phyloP scores from a whole-genome alignment of 2,797 vertebrate genomes.

The Dendrocincla tyrannina region DNA sequence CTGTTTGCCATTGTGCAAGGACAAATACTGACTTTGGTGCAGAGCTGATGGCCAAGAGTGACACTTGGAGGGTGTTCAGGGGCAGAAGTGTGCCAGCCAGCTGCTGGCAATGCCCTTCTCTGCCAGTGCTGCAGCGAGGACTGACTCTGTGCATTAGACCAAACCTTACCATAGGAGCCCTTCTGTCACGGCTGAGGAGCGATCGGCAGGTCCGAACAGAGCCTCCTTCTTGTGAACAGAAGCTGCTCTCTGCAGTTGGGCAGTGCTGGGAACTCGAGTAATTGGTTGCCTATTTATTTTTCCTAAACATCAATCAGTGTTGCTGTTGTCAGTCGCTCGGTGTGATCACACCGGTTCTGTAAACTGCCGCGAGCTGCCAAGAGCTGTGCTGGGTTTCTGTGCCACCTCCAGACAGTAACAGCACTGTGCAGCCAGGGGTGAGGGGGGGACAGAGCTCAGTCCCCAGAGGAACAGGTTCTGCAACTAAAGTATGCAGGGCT shows the following conservation, averaged over 20 bases:
- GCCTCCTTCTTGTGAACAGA: not conserved
- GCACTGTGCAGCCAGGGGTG: not conserved
- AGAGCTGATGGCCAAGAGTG: not conserved
- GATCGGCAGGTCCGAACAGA: not conserved
- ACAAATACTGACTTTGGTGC: slow-evolving; percentile 38
- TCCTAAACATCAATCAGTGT: not conserved
- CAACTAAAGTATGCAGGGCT: not conserved
- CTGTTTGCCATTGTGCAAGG: slow-evolving; percentile 21
- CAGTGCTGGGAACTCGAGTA: slow-evolving; percentile 21
- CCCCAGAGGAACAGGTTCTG: slow-evolving; percentile 23
- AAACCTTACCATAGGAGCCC: not conserved
- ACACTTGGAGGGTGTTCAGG: not conserved
- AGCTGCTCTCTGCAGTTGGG: not conserved
- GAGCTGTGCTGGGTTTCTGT: not conserved
- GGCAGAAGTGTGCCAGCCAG: not conserved
- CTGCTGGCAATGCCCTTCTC: not conserved
- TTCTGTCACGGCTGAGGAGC: not conserved
- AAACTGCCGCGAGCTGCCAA: not conserved
- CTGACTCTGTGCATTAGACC: not conserved
- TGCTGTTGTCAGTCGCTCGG: not conserved
- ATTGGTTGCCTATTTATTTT: slow-evolving; percentile 23
- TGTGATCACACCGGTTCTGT: slow-evolving; percentile 12
- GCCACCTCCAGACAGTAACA: not conserved
- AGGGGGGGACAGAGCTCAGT: not conserved
- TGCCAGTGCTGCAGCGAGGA: not conserved